Base-by-base conservation (phyloP, 2,797 vertebrate genomes). In the Sorex maritimensis region DNA sequence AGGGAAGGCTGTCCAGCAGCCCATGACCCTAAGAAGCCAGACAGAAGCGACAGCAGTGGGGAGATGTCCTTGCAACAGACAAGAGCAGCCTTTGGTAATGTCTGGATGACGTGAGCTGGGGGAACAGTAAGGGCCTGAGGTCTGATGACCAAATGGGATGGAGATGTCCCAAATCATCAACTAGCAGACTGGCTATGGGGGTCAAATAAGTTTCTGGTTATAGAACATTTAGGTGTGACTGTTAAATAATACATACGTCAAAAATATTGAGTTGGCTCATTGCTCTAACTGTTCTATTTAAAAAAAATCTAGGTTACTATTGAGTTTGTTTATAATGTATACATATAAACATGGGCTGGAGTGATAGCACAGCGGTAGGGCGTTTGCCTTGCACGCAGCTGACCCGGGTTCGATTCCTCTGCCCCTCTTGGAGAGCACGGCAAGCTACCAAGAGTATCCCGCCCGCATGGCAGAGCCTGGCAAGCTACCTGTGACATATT, bases 1-100 rank as follows among this genome's bases (percentile, higher is more conserved):
- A 91, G 93, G 79, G 82, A 89, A 96, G 93, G 95, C 95, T 86
- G 46, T 94, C 68, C 75, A 75, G 71, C 94, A 93, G 94, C 95
- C 28, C 41, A 77, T 93, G 96, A 97, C 87, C 69, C 80, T 89
- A 58, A 93, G 81, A 81, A 94, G 68, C 1, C 1, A 69, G 81
- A 38, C 58, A 49, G 49, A 58, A 92, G 93, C 88, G 24, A 52
- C 72, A 61, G 78, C 13, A 12, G 38, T 38, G 63, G 74, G 74
- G 24, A 28, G 2, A 0, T 13, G 24, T 67, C 26, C 17, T n/a
- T n/a, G 63, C 74, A 68, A 83, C 68, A 24, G 2, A 61, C 30
- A 55, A 81, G 13, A 38, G 30, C 5, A 26, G 71, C 5, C 61
- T 55, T 30, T 77, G 68, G 41, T 44, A 44, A 44, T 44, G 41